Conservation (phyloP, 2,888 invertebrate species). For the Euzophera pinguis region DNA sequence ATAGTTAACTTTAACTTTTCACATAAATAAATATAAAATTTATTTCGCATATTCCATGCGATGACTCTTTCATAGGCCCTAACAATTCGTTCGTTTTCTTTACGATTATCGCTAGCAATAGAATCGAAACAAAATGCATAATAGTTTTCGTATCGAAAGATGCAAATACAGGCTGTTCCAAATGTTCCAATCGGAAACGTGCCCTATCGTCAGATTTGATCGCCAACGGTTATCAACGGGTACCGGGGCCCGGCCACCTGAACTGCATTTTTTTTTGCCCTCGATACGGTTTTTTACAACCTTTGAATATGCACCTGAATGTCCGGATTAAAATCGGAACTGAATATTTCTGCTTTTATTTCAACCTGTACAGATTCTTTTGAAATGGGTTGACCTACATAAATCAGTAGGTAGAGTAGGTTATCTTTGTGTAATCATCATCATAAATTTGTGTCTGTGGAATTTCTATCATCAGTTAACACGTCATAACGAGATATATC, state of each 20-base stretch:
- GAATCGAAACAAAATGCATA: not conserved
- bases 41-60: no score
- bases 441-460: no score
- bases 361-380: not conserved
- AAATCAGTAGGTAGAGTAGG: no score
- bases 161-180: slow-evolving; percentile 27
- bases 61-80: no score
- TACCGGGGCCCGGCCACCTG: not conserved
- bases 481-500: no score
- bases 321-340: not conserved
- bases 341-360: not conserved
- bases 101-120: not conserved
- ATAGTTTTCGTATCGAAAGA: slow-evolving; percentile 12
- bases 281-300: not conserved
- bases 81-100: not conserved
- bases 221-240: slow-evolving; percentile 20
- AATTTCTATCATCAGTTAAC: no score
- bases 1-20: no score
- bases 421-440: no score
- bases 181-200: slow-evolving; percentile 41
- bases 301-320: not conserved
- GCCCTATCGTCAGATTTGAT: slow-evolving; percentile 42
- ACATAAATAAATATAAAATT: no score
- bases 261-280: slow-evolving; percentile 12
- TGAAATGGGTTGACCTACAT: not conserved